Evolutionary conservation across 1,140 invertebrate genomes (phyloP).

Genomic region (Palaemon carinicauda): DNA sequence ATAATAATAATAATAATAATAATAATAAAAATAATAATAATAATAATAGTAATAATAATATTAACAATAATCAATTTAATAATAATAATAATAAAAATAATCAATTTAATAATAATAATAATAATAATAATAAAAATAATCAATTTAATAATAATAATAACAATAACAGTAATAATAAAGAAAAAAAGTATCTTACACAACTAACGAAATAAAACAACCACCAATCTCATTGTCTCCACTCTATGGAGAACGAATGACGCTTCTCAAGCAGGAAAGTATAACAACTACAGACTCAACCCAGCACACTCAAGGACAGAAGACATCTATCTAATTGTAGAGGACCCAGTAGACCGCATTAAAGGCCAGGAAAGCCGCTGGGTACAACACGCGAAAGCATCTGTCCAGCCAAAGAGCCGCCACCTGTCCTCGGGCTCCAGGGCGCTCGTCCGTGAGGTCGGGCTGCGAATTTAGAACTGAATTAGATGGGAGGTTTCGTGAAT

Average conservation of each 20-base stretch:
- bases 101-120: no score
- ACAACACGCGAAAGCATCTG: constrained; percentile 49
- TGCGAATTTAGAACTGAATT: background rate
- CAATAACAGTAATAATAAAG: no score
- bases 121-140: no score
- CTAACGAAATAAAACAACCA: no score
- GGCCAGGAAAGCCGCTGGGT: constrained; percentile 51
- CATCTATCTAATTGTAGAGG: constrained; percentile 16
- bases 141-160: no score
- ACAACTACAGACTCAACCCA: background rate
- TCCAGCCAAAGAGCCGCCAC: constrained; percentile 49
- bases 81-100: no score
- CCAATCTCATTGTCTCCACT: background rate
- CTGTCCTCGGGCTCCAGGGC: background rate
- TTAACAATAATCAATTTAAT: no score
- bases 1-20: no score
- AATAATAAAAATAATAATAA: no score
- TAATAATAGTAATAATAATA: no score
- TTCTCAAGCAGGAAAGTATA: background rate
- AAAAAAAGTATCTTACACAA: no score
- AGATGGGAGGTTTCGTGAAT: no score
- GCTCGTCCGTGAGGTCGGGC: constrained; percentile 38
- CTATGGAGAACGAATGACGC: background rate
- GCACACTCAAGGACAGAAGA: background rate
- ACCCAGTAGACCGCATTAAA: constrained; percentile 58